A percentile compares a stretch with the other conserved stretches of the same genome.
These are phyloP conservation scores for Invenusta paracnida DNA, from an alignment of 2,888 invertebrate genomes.

Conservation along the genomic window DNA sequence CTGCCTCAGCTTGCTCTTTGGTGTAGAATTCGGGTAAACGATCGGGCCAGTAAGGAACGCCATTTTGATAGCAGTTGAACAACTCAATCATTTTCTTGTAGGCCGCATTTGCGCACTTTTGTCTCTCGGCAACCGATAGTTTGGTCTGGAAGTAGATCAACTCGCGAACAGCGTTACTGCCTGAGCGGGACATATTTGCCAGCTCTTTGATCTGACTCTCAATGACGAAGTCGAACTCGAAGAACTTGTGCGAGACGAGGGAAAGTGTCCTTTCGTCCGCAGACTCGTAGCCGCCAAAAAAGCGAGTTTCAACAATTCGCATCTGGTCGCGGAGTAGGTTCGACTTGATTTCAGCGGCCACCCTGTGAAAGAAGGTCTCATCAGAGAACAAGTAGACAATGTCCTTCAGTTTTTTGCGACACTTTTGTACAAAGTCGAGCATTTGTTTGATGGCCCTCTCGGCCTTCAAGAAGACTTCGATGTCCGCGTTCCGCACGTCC, in stretches of 20 bases:
- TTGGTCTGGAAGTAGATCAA: not conserved
- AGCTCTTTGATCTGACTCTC: not conserved
- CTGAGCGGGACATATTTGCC: not conserved
- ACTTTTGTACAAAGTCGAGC: not conserved
- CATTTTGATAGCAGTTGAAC: not conserved
- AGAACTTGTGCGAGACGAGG: not conserved
- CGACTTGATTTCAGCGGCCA: not conserved
- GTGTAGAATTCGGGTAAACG: not conserved
- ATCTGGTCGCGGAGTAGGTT: not conserved
- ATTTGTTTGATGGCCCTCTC: not conserved
- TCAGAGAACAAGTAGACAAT: not conserved
- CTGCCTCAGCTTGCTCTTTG: not conserved
- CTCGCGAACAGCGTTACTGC: not conserved
- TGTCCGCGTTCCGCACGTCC: not conserved
- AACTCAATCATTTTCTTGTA: not conserved
- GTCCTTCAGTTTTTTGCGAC: not conserved
- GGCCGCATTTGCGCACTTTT: not conserved
- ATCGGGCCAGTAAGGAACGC: conserved; percentile 1
- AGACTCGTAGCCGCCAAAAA: not conserved
- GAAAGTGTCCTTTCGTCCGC: conserved; percentile 7
- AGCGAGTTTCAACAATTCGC: not conserved
- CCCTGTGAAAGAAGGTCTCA: not conserved
- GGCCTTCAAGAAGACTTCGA: not conserved
- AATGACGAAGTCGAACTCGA: not conserved
- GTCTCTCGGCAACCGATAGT: not conserved